These are phyloP conservation scores for Plebejus anna DNA, from an alignment of 2,888 invertebrate species.

Conservation along the genomic window DNA sequence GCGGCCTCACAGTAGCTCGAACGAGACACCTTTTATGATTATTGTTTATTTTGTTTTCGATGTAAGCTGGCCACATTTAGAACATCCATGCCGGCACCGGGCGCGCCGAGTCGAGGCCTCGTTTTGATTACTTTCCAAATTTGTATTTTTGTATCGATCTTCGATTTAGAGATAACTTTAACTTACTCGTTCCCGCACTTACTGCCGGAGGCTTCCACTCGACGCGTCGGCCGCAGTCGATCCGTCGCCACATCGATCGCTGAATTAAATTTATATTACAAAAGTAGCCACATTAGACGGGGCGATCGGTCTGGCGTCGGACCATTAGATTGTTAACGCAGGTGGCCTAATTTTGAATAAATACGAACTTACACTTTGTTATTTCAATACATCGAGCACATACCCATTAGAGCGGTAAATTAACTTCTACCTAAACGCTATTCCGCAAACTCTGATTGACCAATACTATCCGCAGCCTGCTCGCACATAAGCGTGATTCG, in stretches of 20 bases:
- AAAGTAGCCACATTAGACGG: constrained; percentile 22
- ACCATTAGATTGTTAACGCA: constrained; percentile 41
- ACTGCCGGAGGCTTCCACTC: constrained; percentile 43
- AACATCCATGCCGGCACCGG: constrained; percentile 53
- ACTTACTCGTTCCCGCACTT: background rate
- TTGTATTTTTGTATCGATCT: constrained; percentile 49
- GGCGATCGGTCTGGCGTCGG: constrained; percentile 40
- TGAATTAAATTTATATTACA: constrained; percentile 25
- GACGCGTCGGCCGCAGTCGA: constrained; percentile 41
- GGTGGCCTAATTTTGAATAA: constrained; percentile 39
- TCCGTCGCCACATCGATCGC: constrained; percentile 38
- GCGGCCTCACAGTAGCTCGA: constrained; percentile 40
- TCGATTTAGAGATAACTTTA: constrained; percentile 15
- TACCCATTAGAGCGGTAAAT: constrained; percentile 10
- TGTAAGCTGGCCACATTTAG: constrained; percentile 39
- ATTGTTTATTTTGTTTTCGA: constrained; percentile 30
- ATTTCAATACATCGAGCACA: constrained; percentile 1
- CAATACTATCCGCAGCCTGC: background rate
- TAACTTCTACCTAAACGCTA: background rate
- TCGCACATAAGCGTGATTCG: background rate
- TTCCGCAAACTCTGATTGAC: background rate
- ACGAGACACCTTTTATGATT: constrained; percentile 34
- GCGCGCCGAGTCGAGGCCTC: constrained; percentile 51
- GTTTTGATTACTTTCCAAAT: constrained; percentile 42
- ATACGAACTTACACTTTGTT: constrained; percentile 35